A percentile compares a stretch with the other conserved stretches of the same genome.
phyloP scores from a whole-genome alignment of 2,113 vertebrate genomes.

The Periophthalmodon schlosseri region DNA sequence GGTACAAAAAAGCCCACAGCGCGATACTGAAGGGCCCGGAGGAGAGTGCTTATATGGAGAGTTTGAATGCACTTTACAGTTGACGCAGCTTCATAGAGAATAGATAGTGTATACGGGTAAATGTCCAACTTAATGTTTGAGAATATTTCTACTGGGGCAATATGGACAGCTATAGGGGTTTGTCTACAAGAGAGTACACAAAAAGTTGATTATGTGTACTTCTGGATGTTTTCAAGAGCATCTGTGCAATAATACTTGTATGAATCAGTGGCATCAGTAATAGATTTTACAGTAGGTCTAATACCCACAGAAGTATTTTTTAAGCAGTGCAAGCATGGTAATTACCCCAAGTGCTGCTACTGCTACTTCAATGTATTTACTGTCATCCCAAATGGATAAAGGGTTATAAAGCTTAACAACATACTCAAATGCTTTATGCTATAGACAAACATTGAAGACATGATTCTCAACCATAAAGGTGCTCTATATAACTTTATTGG shows the following conservation, averaged over 20 bases:
- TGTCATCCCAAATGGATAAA: no score
- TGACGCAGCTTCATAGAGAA: conserved; percentile 14
- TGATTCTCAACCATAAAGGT: no score
- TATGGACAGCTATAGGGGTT: not conserved
- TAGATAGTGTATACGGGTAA: not conserved
- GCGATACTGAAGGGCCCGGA: conserved; percentile 33
- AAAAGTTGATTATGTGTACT: not conserved
- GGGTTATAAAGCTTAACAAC: no score
- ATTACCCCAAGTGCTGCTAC: no score
- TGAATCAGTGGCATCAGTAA: not conserved
- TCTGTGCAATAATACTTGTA: not conserved
- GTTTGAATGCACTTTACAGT: conserved; percentile 27
- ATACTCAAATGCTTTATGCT: no score
- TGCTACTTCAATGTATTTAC: no score
- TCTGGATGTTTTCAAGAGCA: not conserved
- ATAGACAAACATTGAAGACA: no score
- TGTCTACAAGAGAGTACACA: not conserved
- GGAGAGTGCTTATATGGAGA: conserved; percentile 17
- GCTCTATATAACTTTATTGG: no score
- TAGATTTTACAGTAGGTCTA: no score
- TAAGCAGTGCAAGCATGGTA: no score
- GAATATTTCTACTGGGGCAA: not conserved
- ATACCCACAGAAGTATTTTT: no score
- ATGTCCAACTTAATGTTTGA: conserved; percentile 2
- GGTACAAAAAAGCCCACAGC: conserved; percentile 40